A percentile compares a stretch with the other conserved stretches of the same genome.
These are phyloP conservation scores for Ochropleura leucogaster DNA, from an alignment of 2,888 invertebrate species.

Conservation along the genomic window DNA sequence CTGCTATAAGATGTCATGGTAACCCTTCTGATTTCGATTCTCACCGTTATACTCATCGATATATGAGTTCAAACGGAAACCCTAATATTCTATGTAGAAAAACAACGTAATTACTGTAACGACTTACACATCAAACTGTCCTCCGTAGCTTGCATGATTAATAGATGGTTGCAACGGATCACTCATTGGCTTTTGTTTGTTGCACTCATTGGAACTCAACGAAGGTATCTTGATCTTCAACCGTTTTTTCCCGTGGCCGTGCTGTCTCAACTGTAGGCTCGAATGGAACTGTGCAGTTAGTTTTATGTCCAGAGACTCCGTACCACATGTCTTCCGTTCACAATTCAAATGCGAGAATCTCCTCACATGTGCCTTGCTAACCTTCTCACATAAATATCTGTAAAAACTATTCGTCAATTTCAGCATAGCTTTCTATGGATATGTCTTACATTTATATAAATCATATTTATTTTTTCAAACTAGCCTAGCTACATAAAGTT, in stretches of 20 bases:
- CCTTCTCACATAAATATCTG: constrained; percentile 84
- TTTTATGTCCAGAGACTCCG: constrained; percentile 55
- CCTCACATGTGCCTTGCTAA: constrained; percentile 77
- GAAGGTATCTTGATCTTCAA: constrained; percentile 72
- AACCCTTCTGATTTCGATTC: no score
- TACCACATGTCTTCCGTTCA: constrained; percentile 76
- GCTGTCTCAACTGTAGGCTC: constrained; percentile 68
- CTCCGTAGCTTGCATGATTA: constrained; percentile 79
- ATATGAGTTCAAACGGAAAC: no score
- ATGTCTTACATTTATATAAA: constrained; percentile 72
- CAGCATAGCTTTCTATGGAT: constrained; percentile 85
- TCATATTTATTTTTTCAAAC: constrained; percentile 71
- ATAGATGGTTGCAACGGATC: constrained; percentile 76
- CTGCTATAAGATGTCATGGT: no score
- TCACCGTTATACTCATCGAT: no score
- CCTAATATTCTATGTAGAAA: background rate
- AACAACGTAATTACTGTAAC: background rate
- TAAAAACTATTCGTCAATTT: constrained; percentile 87
- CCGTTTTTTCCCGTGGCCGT: constrained; percentile 74
- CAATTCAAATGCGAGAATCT: constrained; percentile 75
- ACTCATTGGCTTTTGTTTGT: constrained; percentile 79
- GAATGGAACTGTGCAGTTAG: constrained; percentile 63
- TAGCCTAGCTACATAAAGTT: constrained; percentile 68
- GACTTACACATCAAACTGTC: constrained; percentile 82
- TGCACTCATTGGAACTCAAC: constrained; percentile 71